Evolutionary conservation across 2,113 vertebrate species (phyloP).

Genomic region (Triplophysa dalaica): DNA sequence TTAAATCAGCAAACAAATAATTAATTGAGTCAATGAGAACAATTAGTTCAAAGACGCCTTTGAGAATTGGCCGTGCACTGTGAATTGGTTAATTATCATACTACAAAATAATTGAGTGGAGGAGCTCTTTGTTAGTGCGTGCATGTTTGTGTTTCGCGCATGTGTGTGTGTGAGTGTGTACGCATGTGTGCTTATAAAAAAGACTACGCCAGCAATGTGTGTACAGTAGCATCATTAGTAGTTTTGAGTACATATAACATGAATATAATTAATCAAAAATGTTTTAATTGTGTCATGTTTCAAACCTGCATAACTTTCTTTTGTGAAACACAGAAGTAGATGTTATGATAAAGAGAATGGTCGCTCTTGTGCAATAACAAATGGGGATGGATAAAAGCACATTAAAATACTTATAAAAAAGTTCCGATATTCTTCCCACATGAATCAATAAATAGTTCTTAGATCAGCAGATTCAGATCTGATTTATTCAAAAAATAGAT

Average conservation of each 20-base stretch:
- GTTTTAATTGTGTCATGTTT: too few species aligned
- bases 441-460: too few species aligned
- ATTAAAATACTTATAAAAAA: too few species aligned
- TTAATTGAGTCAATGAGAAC: slow-evolving; percentile 83
- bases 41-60: slow-evolving; percentile 80
- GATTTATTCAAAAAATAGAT: too few species aligned
- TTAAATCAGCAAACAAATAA: slow-evolving; percentile 84
- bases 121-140: slow-evolving; percentile 55
- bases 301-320: too few species aligned
- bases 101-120: slow-evolving; percentile 76
- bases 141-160: neutral
- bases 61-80: slow-evolving; percentile 76
- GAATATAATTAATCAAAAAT: too few species aligned
- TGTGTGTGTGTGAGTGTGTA: neutral
- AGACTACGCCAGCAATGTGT: neutral
- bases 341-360: too few species aligned
- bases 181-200: neutral
- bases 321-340: too few species aligned
- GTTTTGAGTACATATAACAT: neutral
- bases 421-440: too few species aligned
- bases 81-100: slow-evolving; percentile 80
- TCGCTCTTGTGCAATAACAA: too few species aligned
- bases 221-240: neutral
- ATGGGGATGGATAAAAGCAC: too few species aligned
- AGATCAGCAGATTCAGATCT: too few species aligned